A percentile compares a stretch with the other conserved stretches of the same genome.
Conservation (phyloP, 2,113 vertebrate genomes). For the Scalopus aquaticus region DNA sequence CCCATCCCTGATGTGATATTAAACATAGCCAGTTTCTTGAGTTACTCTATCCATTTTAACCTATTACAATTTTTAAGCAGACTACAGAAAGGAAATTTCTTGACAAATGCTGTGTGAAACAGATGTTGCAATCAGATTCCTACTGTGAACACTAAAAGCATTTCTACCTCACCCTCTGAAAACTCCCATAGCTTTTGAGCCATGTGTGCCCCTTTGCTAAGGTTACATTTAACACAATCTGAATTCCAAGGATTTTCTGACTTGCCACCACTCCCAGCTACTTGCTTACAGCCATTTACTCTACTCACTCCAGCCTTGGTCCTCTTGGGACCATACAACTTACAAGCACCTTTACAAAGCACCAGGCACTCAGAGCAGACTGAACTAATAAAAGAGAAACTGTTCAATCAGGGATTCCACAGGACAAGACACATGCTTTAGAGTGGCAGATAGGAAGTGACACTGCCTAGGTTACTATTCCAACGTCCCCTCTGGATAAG, state of each 20-base stretch:
- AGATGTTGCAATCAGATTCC: neutral
- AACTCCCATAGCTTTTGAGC: neutral
- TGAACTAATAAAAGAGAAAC: neutral
- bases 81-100: neutral
- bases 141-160: neutral
- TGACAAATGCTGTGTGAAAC: neutral
- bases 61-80: neutral
- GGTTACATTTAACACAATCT: neutral
- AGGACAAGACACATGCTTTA: neutral
- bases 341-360: neutral
- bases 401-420: neutral
- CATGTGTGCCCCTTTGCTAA: neutral
- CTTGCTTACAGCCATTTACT: too few relatives aligned
- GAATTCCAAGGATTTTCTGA: neutral
- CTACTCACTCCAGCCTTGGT: neutral
- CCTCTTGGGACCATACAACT: neutral
- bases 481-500: neutral
- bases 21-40: neutral
- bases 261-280: neutral
- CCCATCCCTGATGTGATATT: neutral
- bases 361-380: neutral
- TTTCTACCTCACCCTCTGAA: neutral
- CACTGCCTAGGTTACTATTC: neutral
- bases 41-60: neutral
- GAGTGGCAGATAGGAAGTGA: neutral